phyloP scores from a whole-genome alignment of 30 jellyfish, hydroid and myxozoan genomes.

The Rhopilema esculentum region DNA sequence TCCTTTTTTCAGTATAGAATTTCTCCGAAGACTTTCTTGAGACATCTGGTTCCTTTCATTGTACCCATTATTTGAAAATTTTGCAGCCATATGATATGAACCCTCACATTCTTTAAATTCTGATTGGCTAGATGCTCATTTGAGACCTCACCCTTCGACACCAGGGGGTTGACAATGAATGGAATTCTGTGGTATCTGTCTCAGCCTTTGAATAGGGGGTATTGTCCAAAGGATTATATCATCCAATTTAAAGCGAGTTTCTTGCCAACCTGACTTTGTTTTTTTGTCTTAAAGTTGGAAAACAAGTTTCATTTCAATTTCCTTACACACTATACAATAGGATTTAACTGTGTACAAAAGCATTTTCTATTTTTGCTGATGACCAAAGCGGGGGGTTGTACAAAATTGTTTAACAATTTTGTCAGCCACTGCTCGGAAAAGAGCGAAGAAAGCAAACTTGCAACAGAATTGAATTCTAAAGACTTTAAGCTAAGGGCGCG shows the following conservation, averaged over 20 bases:
- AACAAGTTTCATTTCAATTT: neutral
- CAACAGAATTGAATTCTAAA: neutral
- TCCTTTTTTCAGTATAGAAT: too few relatives aligned
- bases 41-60: too few relatives aligned
- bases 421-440: too few relatives aligned
- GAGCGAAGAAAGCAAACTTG: too few relatives aligned
- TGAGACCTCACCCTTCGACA: conserved; percentile 43
- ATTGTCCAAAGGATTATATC: neutral
- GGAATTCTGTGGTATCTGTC: neutral
- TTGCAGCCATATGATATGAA: too few relatives aligned
- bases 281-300: neutral
- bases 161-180: conserved; percentile 38
- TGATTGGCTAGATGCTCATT: conserved; percentile 57
- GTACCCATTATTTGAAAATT: too few relatives aligned
- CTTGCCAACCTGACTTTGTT: neutral
- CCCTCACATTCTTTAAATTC: conserved; percentile 63
- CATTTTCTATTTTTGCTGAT: neutral
- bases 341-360: neutral
- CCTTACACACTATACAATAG: neutral
- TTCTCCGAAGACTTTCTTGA: too few relatives aligned
- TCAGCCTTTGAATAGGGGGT: neutral
- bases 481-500: neutral
- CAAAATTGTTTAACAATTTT: too few relatives aligned
- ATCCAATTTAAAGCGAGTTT: neutral
- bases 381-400: neutral